Conservation (phyloP, 1,140 invertebrate genomes). For the Drosophila nasuta region DNA sequence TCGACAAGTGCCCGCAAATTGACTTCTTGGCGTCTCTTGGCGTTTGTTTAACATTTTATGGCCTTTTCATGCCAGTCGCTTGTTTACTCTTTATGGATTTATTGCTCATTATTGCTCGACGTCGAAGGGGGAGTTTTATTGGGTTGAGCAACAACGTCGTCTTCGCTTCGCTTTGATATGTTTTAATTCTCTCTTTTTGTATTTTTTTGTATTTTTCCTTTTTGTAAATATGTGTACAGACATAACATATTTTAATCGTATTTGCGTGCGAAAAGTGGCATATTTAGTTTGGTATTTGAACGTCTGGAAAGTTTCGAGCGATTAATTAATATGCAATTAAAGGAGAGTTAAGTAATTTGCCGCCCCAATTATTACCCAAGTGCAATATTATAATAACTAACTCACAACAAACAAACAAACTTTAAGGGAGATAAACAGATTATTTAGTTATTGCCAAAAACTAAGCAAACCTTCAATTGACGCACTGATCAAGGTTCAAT, state of each 20-base stretch:
- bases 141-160: neutral
- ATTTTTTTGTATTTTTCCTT: neutral
- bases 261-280: slow-evolving; percentile 42
- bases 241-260: slow-evolving; percentile 10
- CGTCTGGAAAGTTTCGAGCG: slow-evolving; percentile 40
- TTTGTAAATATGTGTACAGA: no score
- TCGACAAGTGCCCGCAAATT: slow-evolving; percentile 20
- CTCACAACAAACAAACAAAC: slow-evolving; percentile 2
- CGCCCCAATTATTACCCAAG: slow-evolving; percentile 24
- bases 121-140: slow-evolving; percentile 12
- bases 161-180: neutral
- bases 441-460: slow-evolving; percentile 16
- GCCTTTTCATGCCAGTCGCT: slow-evolving; percentile 25
- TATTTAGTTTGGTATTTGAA: slow-evolving; percentile 25
- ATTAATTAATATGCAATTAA: slow-evolving; percentile 48
- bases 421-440: neutral
- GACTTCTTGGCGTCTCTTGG: slow-evolving; percentile 26
- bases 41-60: slow-evolving; percentile 42
- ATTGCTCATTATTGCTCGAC: slow-evolving; percentile 24
- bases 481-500: slow-evolving; percentile 4
- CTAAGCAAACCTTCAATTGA: slow-evolving; percentile 5
- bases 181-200: slow-evolving; percentile 3
- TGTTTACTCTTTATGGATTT: slow-evolving; percentile 39
- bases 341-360: slow-evolving; percentile 35
- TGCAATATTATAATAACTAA: slow-evolving; percentile 9